Conservation (phyloP, 2,888 invertebrate species). For the Protophormia terraenovae region DNA sequence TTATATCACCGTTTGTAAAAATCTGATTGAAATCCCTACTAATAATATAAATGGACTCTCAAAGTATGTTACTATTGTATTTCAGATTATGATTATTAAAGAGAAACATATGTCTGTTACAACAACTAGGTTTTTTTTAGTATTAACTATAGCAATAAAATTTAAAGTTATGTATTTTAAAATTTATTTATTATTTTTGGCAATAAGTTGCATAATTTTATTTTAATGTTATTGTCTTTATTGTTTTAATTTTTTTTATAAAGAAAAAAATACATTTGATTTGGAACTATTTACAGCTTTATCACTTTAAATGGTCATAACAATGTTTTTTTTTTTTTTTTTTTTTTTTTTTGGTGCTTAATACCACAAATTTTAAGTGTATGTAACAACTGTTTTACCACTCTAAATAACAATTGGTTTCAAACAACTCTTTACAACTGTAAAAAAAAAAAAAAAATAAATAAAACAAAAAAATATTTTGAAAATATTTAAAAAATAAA, state of each 20-base stretch:
- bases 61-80: no score
- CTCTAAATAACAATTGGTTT: conserved; percentile 63
- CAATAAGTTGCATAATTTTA: conserved; percentile 51
- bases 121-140: no score
- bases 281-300: conserved; percentile 40
- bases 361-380: conserved; percentile 61
- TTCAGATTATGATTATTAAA: no score
- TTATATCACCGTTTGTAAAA: no score
- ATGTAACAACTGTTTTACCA: conserved; percentile 68
- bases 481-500: not conserved
- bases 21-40: no score
- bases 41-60: no score
- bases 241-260: not conserved
- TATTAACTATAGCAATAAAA: no score
- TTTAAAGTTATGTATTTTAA: no score
- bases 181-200: no score
- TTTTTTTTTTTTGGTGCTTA: not conserved
- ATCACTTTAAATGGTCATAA: conserved; percentile 55
- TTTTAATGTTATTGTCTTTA: conserved; percentile 25
- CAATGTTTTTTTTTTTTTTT: conserved; percentile 17
- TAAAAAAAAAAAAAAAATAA: not conserved
- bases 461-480: not conserved
- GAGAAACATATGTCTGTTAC: no score
- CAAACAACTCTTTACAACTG: not conserved
- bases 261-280: conserved; percentile 16